phyloP scores from a whole-genome alignment of 2,797 vertebrate genomes.

The Natrix natrix region DNA sequence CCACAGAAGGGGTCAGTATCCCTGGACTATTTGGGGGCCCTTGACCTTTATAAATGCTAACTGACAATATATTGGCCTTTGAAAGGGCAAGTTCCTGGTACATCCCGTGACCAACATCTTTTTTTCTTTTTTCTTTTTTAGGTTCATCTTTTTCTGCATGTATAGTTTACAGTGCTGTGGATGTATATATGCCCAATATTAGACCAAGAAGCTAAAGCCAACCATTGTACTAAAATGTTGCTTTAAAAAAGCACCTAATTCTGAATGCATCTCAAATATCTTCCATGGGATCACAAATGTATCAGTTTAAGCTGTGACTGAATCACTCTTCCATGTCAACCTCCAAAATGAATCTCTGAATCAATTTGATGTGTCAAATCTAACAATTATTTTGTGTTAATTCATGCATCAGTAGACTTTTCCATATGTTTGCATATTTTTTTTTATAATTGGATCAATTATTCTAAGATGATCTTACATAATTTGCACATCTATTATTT shows the following conservation, averaged over 20 bases:
- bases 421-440: not conserved
- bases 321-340: not conserved
- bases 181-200: not conserved
- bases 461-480: not conserved
- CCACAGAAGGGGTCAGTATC: constrained; percentile 51
- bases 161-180: constrained; percentile 23
- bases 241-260: not conserved
- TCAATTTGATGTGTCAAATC: not conserved
- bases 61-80: constrained; percentile 66
- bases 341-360: not conserved
- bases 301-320: not conserved
- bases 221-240: not conserved
- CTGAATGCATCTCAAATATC: not conserved
- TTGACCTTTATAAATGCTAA: constrained; percentile 67
- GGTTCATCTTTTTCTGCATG: constrained; percentile 45
- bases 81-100: constrained; percentile 62
- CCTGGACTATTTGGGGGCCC: constrained; percentile 48
- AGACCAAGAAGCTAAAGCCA: not conserved
- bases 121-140: constrained; percentile 54
- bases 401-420: not conserved
- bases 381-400: not conserved
- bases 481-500: not conserved
- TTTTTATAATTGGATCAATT: not conserved
- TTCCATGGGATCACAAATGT: not conserved
- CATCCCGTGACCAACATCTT: constrained; percentile 55